Base-by-base conservation (phyloP, 2,888 invertebrate genomes). In the Lochmaea capreae region DNA sequence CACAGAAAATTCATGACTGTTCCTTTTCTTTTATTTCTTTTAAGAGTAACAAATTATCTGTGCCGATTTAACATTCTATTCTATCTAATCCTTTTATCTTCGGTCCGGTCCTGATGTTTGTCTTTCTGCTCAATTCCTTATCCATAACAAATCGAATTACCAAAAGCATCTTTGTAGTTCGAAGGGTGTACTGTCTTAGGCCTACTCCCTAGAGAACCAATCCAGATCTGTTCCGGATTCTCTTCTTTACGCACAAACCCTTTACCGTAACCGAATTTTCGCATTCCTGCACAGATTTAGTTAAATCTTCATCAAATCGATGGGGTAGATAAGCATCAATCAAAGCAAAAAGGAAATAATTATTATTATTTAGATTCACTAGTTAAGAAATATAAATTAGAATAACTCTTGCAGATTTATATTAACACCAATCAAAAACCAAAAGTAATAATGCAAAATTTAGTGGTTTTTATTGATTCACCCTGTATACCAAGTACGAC, bases 131-230 rank as follows among this genome's bases (percentile, higher is more conserved):
- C 54, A 70, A 63, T 42, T 70, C 46, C 63, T 54, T 63, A 63
- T 70, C 70, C 54, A 52, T 54, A 43, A 52, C 39, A 63, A 70
- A 70, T 70, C 70, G 61, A 70, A 70, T 70, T 70, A 70, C 63
- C 63, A 70, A 70, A 63, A 70, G 22, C 70, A 54, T 70, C 70
- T 70, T 70, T 39, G 22, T 52, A 54, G 22, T n/a, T 11, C 11
- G 57, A 42, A 46, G 18, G 18, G 43, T 4, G 43, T 26, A 58
- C 54, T 18, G 57, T 22, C 62, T 63, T 63, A 52, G 14, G 63
- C 14, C 54, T 39, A 11, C 3, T 54, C 70, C 57, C 43, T 10
- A 43, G 70, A 42, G 18, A 52, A 42, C 57, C 54, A 22, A 54
- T 69, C 39, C 63, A 52, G 16, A 14, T n/a, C 14, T 52, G 16